These are phyloP conservation scores for Bombylius discolor DNA, from an alignment of 2,888 invertebrate species.

Conservation along the genomic window DNA sequence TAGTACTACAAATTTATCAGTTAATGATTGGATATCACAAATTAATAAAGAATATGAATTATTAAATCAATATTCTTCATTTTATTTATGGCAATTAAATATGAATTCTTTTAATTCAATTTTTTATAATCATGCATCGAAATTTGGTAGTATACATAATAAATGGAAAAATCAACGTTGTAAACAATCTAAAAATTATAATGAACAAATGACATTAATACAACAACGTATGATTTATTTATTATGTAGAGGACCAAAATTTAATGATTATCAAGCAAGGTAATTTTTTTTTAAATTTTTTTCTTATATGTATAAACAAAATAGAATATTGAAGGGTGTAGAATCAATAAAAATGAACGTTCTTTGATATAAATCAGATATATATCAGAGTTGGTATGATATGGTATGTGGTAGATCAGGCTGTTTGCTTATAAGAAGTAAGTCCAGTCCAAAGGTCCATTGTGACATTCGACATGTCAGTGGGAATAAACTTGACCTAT, in stretches of 20 bases:
- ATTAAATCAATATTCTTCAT: conserved; percentile 17
- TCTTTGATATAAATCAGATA: no score
- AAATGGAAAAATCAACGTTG: conserved; percentile 32
- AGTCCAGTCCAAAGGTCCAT: no score
- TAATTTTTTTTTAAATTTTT: conserved; percentile 22
- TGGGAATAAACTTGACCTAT: no score
- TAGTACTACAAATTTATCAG: neutral
- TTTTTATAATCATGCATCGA: conserved; percentile 12
- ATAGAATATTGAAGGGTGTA: neutral
- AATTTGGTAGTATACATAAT: conserved; percentile 22
- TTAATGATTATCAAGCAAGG: conserved; percentile 42
- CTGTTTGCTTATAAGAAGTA: no score
- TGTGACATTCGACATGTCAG: no score
- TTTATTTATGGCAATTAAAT: conserved; percentile 18
- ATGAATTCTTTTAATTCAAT: conserved; percentile 12
- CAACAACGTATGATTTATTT: conserved; percentile 43
- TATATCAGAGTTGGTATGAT: no score
- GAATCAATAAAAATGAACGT: no score
- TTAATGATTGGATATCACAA: conserved; percentile 18
- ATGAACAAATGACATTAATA: conserved; percentile 15
- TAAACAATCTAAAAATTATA: conserved; percentile 14
- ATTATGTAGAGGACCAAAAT: conserved; percentile 50
- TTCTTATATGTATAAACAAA: neutral
- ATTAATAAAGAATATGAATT: conserved; percentile 15
- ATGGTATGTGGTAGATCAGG: no score